Evolutionary conservation across 2,113 vertebrate genomes (phyloP), one percentile per base, ranked within the genome.

Genomic region (Colaptes auratus): DNA sequence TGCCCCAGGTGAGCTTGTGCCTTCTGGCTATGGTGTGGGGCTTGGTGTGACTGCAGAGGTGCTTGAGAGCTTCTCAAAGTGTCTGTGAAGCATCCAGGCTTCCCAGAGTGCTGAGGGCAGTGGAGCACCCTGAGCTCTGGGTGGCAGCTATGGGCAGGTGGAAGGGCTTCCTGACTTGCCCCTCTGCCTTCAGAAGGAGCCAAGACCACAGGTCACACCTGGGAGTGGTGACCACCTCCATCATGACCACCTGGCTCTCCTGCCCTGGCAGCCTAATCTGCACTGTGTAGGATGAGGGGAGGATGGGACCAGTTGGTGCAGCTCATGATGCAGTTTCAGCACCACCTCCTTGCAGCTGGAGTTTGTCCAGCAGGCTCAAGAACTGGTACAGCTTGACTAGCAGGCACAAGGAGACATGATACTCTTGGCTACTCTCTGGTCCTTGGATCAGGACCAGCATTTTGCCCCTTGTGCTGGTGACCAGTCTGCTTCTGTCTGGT

Each of bases 361-460:
- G 16, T 83, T 58, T 75, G n/a, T 83, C 81, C 82, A 70, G 52
- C 4, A 6, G 33, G 21, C n/a, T 30, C 75, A 82, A 28, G n/a
- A 91, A 95, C 94, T 86, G 85, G 91, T 89, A 89, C 67, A 70
- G 72, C 94, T 89, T 78, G 88, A 95, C 89, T 65, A 82, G 71
- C 91, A 91, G 73, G 94, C 94, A 79, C 69, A 66, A 46, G 73
- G 15, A 61, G 71, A 61, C 39, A 17, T 31, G 31, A 36, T 69
- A 33, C 42, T 91, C 67, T 52, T 42, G 35, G 58, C 21, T 56
- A 66, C 21, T 19, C 44, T 35, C 52, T 67, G 53, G 48, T 46
- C 35, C 39, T 79, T 86, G 46, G 52, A 74, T 66, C 31, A 61
- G 13, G 59, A 63, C 9, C 39, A 75, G n/a, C 6, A 15, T 42